These are phyloP conservation scores for Pteropus alecto DNA, from an alignment of 2,113 vertebrate species.

Conservation along the genomic window DNA sequence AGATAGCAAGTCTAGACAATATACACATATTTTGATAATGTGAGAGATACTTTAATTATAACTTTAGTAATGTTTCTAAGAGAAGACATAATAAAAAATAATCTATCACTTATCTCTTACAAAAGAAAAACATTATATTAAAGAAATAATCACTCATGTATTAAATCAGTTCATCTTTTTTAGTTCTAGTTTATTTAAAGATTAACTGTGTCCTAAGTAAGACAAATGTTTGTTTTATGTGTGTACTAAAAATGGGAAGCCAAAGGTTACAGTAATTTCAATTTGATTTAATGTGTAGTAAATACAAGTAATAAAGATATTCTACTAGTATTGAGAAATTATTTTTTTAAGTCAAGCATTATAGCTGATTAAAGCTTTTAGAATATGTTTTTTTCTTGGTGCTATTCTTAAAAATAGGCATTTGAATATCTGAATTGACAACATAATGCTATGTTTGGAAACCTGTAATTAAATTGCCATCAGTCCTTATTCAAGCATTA, in stretches of 20 bases:
- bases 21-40: neutral
- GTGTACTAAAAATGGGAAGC: neutral
- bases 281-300: constrained; percentile 24
- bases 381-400: neutral
- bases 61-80: neutral
- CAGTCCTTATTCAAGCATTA: neutral
- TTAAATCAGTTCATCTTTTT: neutral
- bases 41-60: neutral
- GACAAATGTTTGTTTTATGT: neutral
- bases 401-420: neutral
- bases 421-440: neutral
- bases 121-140: constrained; percentile 13
- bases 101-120: neutral
- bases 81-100: neutral
- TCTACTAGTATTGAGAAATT: neutral
- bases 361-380: neutral
- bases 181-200: neutral
- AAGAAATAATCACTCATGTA: constrained; percentile 4
- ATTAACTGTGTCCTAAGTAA: neutral
- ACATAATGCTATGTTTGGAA: neutral
- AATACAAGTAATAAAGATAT: constrained; percentile 33
- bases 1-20: constrained; percentile 22
- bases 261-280: neutral
- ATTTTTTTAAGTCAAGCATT: neutral
- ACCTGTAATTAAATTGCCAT: neutral